Percentiles rank a stretch among this genome's conserved stretches.
phyloP scores from a whole-genome alignment of 2,113 vertebrate species.

The Felis catus region F.catus_Fca126_mat1.0 CM031423.1:30149501-30150000 shows the following conservation, averaged over 20 bases:
- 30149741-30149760: neutral
- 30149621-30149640: conserved; percentile 78
- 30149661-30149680: neutral
- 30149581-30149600: neutral
- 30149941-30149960: neutral
- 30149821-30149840: conserved; percentile 87
- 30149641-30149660: conserved; percentile 61
- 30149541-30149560: neutral
- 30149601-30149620: neutral
- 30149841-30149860: conserved; percentile 99
- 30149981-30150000: neutral
- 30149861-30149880: conserved; percentile 96
- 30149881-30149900: conserved; percentile 93
- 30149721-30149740: neutral
- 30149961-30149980: accelerated
- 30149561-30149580: neutral
- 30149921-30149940: conserved; percentile 84
- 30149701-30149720: neutral
- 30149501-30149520: neutral
- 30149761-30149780: neutral
- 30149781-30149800: neutral
- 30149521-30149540: neutral
- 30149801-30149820: accelerated
- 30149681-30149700: neutral
- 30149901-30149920: conserved; percentile 98